These are phyloP conservation scores for Steromphala cineraria DNA, from an alignment of 2,888 invertebrate species.

Conservation along the genomic window DNA sequence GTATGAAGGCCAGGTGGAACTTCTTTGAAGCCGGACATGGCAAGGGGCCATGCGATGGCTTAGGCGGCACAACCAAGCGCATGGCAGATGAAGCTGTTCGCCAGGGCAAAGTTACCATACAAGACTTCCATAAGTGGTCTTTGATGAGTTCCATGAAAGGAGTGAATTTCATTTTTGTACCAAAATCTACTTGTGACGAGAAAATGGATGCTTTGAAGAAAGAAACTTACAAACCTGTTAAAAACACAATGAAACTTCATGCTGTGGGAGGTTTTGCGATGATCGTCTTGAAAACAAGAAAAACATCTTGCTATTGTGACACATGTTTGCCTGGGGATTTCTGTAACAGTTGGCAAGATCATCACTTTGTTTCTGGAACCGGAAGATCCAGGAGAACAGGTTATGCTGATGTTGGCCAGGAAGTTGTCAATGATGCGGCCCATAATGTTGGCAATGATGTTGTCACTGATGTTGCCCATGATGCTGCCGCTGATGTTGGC, in stretches of 20 bases:
- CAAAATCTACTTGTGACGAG: background rate
- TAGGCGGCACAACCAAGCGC: slow-evolving; percentile 31
- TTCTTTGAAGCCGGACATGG: slow-evolving; percentile 38
- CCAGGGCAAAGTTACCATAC: slow-evolving; percentile 26
- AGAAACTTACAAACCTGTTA: background rate
- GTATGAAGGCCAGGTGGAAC: slow-evolving; percentile 33
- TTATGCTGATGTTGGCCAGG: too few relatives aligned
- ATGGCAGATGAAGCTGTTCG: slow-evolving; percentile 32
- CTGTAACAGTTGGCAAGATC: too few relatives aligned
- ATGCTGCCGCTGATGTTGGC: too few relatives aligned
- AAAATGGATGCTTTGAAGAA: slow-evolving; percentile 2
- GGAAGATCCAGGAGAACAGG: too few relatives aligned
- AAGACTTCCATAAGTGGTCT: slow-evolving; percentile 27
- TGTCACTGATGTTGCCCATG: too few relatives aligned
- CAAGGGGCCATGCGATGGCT: slow-evolving; percentile 38
- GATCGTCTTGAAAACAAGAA: background rate
- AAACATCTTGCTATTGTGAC: slow-evolving; percentile 34
- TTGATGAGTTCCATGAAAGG: background rate
- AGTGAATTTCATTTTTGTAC: slow-evolving; percentile 1
- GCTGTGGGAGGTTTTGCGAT: background rate
- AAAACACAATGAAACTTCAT: slow-evolving; percentile 29
- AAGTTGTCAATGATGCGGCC: too few relatives aligned
- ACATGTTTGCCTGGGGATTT: slow-evolving; percentile 12
- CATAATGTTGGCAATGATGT: too few relatives aligned
- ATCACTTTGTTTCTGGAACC: too few relatives aligned